Evolutionary conservation across 2,113 vertebrate species (phyloP).

Genomic region (Crypturellus undulatus): DNA sequence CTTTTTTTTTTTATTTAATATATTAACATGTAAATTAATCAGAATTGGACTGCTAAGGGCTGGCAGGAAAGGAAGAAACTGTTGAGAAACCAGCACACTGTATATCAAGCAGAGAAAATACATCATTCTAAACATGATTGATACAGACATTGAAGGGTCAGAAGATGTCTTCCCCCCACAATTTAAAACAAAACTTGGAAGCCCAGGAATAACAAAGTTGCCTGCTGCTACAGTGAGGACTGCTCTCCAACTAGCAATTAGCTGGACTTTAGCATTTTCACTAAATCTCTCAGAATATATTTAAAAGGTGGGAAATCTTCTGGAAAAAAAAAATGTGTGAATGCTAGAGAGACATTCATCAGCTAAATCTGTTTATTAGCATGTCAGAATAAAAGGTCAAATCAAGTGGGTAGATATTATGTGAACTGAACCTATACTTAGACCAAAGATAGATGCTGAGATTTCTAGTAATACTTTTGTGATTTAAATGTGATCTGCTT

Average conservation of each 20-base stretch:
- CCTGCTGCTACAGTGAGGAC: background rate
- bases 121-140: background rate
- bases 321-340: background rate
- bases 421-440: background rate
- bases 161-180: background rate
- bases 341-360: background rate
- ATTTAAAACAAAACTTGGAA: background rate
- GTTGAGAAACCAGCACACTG: background rate
- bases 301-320: background rate
- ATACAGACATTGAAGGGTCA: background rate
- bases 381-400: background rate
- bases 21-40: slow-evolving; percentile 3
- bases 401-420: background rate
- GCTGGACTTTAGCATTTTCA: background rate
- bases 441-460: background rate
- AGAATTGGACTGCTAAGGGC: background rate
- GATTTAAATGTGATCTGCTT: background rate
- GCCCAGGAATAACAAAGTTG: background rate
- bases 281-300: background rate
- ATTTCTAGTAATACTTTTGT: background rate
- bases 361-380: background rate
- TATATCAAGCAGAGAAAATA: background rate
- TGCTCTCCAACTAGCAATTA: background rate
- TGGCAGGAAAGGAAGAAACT: background rate
- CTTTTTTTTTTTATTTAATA: background rate